Base-by-base conservation (phyloP, 2,113 vertebrate species). In the Danionella cerebrum region DNA sequence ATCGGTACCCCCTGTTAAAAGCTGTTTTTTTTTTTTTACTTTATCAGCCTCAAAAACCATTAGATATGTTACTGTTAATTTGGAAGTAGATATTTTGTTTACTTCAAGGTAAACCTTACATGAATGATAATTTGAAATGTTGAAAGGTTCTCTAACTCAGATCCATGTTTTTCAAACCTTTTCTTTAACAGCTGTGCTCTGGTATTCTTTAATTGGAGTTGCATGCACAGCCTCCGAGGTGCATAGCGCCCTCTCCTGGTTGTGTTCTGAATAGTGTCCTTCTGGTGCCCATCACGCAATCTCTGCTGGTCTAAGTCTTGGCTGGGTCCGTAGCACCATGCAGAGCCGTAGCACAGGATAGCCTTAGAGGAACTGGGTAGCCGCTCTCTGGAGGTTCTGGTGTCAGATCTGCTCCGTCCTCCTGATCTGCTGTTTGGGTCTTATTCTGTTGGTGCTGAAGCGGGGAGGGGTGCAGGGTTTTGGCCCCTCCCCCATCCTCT, bases 261-360 rank as follows among this genome's bases (percentile, higher is more conserved):
- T 91, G 87, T 92, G 88, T 90, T 91, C 89, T 94, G 88, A 93
- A 92, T 93, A 88, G 88, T 94, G 89, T 91, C 87, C 88, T 90
- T 91, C 88, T 94, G 92, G 91, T 93, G 90, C 91, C 91, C 89
- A 85, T 87, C 91, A 89, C 92, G 90, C 92, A 92, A 90, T 92
- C 91, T 87, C 91, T 89, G 91, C 90, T 85, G 83, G 89, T 94
- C 90, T 94, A 94, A 89, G 90, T 92, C 92, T 92, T 93, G 92
- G 92, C 92, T 93, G 87, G 85, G 84, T 86, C 84, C 85, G 90
- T 95, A 94, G 93, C 91, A 81, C 59, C 59, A 63, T 3, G 36
- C 27, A 63, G 59, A 63, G 18, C 86, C 85, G 90, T 95, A 95
- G 93, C 91, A 84, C 91, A 94, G 91, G 92, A 93, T 93, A 95